Conservation (phyloP, 1,140 invertebrate genomes). For the Nylanderia fulva region DNA sequence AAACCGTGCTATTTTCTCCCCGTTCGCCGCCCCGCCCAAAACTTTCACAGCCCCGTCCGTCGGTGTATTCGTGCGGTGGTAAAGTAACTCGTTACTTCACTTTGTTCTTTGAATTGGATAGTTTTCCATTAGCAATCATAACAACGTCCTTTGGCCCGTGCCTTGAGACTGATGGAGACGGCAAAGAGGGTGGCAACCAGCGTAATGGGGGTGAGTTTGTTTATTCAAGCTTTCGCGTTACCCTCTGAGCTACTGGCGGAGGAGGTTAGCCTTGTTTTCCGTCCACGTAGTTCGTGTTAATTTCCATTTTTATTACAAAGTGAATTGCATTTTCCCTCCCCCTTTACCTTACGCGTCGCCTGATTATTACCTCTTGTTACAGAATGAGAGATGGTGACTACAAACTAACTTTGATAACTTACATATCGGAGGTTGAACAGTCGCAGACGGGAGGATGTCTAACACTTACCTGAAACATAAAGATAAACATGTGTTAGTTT, state of each 20-base stretch:
- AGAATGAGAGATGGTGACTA: constrained; percentile 25
- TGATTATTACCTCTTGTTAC: constrained; percentile 55
- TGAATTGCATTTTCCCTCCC: constrained; percentile 78
- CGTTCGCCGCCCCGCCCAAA: constrained; percentile 57
- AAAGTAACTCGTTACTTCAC: constrained; percentile 82
- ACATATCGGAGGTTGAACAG: constrained; percentile 22
- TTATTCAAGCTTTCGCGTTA: constrained; percentile 79
- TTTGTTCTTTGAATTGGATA: constrained; percentile 85
- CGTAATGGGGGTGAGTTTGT: constrained; percentile 76
- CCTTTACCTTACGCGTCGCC: constrained; percentile 14
- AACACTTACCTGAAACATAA: constrained; percentile 82
- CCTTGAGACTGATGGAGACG: constrained; percentile 75
- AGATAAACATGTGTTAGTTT: constrained; percentile 50
- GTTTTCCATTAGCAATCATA: constrained; percentile 85
- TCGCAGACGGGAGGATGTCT: background rate
- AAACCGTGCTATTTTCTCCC: constrained; percentile 76
- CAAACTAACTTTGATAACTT: constrained; percentile 53
- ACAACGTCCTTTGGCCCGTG: constrained; percentile 81
- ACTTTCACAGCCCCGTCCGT: constrained; percentile 65
- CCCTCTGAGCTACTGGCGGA: constrained; percentile 75
- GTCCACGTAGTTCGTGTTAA: constrained; percentile 79
- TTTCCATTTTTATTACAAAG: constrained; percentile 85
- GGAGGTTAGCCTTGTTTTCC: constrained; percentile 76
- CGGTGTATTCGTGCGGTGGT: constrained; percentile 71
- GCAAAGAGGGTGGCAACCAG: constrained; percentile 70